Percentiles rank a stretch among this genome's conserved stretches.
phyloP scores from a whole-genome alignment of 1,140 invertebrate species.

The Diorhabda sublineata region DNA sequence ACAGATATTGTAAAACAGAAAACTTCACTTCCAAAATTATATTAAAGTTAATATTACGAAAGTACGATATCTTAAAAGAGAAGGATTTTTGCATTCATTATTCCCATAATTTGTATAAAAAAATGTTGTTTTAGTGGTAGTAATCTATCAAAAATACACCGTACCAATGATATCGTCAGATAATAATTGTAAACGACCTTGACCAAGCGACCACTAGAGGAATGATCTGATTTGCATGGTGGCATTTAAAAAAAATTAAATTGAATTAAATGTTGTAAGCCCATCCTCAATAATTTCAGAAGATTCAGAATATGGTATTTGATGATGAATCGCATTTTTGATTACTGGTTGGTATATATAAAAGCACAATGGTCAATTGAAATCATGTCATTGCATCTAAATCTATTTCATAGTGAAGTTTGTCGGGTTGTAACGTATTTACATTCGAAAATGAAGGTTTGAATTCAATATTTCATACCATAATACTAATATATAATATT shows the following conservation, averaged over 20 bases:
- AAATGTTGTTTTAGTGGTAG: no score
- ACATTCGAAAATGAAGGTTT: no score
- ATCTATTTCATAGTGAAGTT: not conserved
- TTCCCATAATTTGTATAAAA: no score
- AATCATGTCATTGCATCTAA: not conserved
- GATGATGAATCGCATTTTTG: not conserved
- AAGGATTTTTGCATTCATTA: no score
- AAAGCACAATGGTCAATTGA: not conserved
- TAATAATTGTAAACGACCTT: not conserved
- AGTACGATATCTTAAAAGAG: no score
- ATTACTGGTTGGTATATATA: not conserved
- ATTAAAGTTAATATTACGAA: no score
- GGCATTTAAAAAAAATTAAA: not conserved
- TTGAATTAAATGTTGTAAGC: not conserved
- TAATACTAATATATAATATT: no score
- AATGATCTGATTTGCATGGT: conserved; percentile 1
- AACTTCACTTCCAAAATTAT: no score
- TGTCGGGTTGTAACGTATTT: not conserved
- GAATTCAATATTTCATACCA: no score
- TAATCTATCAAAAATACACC: no score
- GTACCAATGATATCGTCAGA: no score
- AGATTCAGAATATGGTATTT: not conserved
- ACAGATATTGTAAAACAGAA: no score
- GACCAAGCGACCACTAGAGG: not conserved
- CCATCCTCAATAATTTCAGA: conserved; percentile 2